Evolutionary conservation across 2,888 invertebrate species (phyloP).

Genomic region (Podabrus alpinus): DNA sequence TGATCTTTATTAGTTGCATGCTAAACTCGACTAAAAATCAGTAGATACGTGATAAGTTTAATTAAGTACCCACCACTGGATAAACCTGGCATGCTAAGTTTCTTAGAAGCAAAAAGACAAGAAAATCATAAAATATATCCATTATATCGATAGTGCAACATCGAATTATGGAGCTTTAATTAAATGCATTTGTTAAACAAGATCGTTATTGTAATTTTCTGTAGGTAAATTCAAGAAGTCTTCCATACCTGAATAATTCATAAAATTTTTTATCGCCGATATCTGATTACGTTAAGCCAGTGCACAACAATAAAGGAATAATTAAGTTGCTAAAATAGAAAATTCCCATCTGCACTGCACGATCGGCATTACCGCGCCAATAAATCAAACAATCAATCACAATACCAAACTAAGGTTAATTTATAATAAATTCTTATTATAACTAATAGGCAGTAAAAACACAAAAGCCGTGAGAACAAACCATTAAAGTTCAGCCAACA

Average conservation of each 20-base stretch:
- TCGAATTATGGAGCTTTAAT: constrained; percentile 25
- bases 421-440: constrained; percentile 26
- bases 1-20: constrained; percentile 14
- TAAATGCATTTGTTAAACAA: constrained; percentile 24
- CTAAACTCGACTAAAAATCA: constrained; percentile 18
- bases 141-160: constrained; percentile 24
- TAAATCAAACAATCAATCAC: constrained; percentile 30
- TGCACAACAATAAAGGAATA: not conserved
- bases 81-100: constrained; percentile 34
- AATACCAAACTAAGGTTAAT: constrained; percentile 16
- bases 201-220: constrained; percentile 6
- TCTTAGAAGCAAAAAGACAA: constrained; percentile 32
- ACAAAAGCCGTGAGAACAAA: constrained; percentile 33
- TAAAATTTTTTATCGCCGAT: not conserved
- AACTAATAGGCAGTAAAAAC: constrained; percentile 15
- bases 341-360: not conserved
- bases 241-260: not conserved
- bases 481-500: constrained; percentile 32
- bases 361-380: not conserved
- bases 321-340: not conserved
- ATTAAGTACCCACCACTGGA: constrained; percentile 32
- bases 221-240: not conserved
- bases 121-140: constrained; percentile 35
- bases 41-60: constrained; percentile 35
- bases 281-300: not conserved